Conservation (phyloP, 2,797 vertebrate genomes). For the Podarcis siculus region DNA sequence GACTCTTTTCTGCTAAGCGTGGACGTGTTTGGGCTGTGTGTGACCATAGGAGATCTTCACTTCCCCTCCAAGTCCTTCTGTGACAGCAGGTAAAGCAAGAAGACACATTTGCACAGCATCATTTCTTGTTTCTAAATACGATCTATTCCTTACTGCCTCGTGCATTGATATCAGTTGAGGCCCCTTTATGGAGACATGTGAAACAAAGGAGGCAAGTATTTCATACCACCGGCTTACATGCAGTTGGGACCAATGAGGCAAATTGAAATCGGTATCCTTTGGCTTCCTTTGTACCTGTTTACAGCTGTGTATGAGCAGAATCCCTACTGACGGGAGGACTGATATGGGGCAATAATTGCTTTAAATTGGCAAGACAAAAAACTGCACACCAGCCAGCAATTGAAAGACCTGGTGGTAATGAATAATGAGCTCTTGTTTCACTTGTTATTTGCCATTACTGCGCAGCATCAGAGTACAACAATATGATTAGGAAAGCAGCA, state of each 20-base stretch:
- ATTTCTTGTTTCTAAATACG: background rate
- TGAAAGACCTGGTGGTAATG: background rate
- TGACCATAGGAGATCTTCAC: background rate
- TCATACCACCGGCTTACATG: background rate
- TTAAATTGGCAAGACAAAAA: background rate
- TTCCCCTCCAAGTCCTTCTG: background rate
- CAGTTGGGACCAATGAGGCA: conserved; percentile 13
- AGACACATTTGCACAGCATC: background rate
- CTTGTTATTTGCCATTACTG: background rate
- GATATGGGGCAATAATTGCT: background rate
- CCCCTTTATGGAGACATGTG: background rate
- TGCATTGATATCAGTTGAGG: background rate
- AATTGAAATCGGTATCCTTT: conserved; percentile 7
- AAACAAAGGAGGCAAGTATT: background rate
- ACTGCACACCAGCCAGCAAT: background rate
- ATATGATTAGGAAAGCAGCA: background rate
- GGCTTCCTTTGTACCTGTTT: conserved; percentile 23
- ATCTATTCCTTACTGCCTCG: too few relatives aligned
- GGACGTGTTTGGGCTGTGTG: background rate
- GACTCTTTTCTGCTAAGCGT: background rate
- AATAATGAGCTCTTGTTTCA: background rate
- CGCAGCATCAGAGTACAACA: background rate
- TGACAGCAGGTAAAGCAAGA: background rate
- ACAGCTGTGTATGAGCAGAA: background rate
- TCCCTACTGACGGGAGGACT: background rate